Evolutionary conservation across 2,113 vertebrate genomes (phyloP).

Genomic region (Cinclus mexicanus): DNA sequence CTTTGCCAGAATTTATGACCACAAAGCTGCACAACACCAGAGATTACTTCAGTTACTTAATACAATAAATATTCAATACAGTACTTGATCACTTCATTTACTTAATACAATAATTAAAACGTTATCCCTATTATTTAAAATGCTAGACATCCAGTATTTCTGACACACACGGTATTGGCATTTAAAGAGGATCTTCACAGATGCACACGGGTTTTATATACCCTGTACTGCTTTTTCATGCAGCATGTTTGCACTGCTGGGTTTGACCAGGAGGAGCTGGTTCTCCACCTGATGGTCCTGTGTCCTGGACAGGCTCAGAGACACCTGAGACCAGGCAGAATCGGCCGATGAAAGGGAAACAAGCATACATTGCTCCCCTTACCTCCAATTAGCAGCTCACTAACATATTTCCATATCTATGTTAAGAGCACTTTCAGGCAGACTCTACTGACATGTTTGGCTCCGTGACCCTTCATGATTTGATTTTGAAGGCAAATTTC

Average conservation of each 20-base stretch:
- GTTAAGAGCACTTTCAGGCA: background rate
- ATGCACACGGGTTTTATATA: background rate
- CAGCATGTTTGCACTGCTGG: background rate
- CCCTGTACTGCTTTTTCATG: background rate
- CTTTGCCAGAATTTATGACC: background rate
- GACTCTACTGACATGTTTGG: background rate
- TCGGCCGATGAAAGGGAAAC: background rate
- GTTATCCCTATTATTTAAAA: background rate
- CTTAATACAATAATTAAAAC: background rate
- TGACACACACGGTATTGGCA: accelerated
- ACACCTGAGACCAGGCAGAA: background rate
- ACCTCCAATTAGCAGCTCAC: background rate
- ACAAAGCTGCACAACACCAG: background rate
- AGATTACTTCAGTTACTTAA: background rate
- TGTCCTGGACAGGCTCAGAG: background rate
- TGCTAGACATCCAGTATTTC: background rate
- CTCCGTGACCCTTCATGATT: background rate
- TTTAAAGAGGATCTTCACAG: background rate
- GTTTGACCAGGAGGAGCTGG: background rate
- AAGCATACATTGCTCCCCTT: background rate
- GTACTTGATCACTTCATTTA: too few species aligned
- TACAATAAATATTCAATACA: background rate
- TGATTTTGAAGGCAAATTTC: background rate
- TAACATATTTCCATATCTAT: background rate
- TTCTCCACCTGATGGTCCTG: accelerated